These are phyloP conservation scores for Hystrix cristata DNA, from an alignment of 2,113 vertebrate genomes.

Conservation along the genomic window DNA sequence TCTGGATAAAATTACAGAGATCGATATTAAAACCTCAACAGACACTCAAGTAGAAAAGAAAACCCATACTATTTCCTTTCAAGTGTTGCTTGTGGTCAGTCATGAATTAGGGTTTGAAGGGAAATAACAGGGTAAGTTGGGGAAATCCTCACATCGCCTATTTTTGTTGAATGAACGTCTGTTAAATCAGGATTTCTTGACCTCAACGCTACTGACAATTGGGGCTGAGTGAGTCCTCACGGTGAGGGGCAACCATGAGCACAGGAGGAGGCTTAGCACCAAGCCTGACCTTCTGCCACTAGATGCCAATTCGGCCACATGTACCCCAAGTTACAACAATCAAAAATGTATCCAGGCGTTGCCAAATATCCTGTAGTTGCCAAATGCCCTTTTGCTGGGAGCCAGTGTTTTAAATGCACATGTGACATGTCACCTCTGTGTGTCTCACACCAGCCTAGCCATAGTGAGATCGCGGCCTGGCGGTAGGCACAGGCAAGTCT, in stretches of 20 bases:
- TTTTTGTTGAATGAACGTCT: not conserved
- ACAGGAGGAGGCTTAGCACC: not conserved
- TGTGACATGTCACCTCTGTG: not conserved
- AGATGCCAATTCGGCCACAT: no score
- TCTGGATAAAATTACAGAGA: not conserved
- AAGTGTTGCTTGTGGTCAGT: not conserved
- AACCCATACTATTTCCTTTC: not conserved
- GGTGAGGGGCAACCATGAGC: rapidly evolving
- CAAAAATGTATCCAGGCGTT: not conserved
- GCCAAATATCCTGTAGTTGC: not conserved
- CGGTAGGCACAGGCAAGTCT: not conserved
- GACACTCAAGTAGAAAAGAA: not conserved
- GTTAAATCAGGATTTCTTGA: not conserved
- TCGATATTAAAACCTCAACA: not conserved
- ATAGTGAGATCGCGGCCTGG: not conserved
- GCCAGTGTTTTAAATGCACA: not conserved
- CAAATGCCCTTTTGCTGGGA: not conserved
- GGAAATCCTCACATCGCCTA: not conserved
- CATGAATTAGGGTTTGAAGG: not conserved
- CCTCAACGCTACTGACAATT: not conserved
- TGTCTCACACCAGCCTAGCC: not conserved
- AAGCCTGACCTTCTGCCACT: not conserved
- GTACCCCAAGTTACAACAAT: not conserved
- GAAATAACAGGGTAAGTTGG: not conserved
- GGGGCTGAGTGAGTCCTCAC: not conserved